Percentiles rank a stretch among this genome's conserved stretches.
Evolutionary conservation across 2,113 vertebrate genomes (phyloP).

Genomic region (Tinamus guttatus): DNA sequence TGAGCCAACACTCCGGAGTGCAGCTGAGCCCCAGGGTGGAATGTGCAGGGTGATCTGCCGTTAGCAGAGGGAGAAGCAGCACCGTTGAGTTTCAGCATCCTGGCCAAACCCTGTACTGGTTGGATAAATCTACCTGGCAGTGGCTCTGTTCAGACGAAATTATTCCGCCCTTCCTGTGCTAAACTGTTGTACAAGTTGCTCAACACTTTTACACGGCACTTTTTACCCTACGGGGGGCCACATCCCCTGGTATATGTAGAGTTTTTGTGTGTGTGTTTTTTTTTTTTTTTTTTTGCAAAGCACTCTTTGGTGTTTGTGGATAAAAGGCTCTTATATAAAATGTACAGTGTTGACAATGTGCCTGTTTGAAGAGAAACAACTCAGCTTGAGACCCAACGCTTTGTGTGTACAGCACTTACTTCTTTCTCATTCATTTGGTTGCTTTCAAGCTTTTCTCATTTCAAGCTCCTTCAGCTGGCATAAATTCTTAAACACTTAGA

Average conservation of each 20-base stretch:
- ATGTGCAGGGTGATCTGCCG: neutral
- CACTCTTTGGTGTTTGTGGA: neutral
- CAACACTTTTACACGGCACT: neutral
- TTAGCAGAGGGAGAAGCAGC: neutral
- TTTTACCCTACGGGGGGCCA: neutral
- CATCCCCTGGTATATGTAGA: neutral
- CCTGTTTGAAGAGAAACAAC: constrained; percentile 49
- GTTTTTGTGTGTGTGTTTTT: neutral
- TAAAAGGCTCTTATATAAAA: constrained; percentile 56
- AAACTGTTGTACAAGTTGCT: neutral
- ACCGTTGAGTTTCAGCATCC: neutral
- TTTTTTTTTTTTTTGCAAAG: neutral
- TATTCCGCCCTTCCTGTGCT: neutral
- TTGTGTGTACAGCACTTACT: constrained; percentile 21
- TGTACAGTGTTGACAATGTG: constrained; percentile 37
- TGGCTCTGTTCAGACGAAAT: neutral
- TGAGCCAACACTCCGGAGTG: neutral
- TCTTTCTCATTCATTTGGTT: constrained; percentile 36
- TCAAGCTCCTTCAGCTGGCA: constrained; percentile 39
- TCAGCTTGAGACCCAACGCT: constrained; percentile 38
- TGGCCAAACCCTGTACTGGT: neutral
- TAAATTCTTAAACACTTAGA: constrained; percentile 42
- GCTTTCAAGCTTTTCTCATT: constrained; percentile 59
- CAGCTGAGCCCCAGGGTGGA: neutral
- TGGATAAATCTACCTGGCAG: neutral